Percentiles rank a stretch among this genome's conserved stretches.
Conservation (phyloP, 2,797 vertebrate species). For the Enteromius thamalakanensis region DNA sequence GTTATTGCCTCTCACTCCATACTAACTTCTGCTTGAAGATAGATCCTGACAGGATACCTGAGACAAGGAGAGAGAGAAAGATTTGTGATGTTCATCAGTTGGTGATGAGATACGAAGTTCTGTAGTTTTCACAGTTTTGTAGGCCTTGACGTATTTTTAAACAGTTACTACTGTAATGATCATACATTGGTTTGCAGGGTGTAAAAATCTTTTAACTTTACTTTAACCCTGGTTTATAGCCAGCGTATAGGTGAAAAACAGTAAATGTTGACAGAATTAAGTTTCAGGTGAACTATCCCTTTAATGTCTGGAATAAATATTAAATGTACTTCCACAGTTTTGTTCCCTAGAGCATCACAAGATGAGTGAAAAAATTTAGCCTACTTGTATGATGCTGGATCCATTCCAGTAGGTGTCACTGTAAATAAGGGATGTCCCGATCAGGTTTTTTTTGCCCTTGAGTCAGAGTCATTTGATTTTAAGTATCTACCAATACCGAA, state of each 20-base stretch:
- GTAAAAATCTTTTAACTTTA: background rate
- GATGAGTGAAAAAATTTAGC: background rate
- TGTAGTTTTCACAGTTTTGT: background rate
- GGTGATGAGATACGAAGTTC: background rate
- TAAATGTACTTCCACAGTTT: background rate
- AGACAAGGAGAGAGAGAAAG: slow-evolving; percentile 20
- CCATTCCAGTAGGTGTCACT: slow-evolving; percentile 2
- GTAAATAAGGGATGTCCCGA: background rate
- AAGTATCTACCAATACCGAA: too few species aligned
- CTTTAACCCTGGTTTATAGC: background rate
- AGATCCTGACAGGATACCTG: slow-evolving; percentile 50
- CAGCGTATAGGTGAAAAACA: too few species aligned
- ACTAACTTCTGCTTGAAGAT: slow-evolving; percentile 48
- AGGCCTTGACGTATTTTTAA: background rate
- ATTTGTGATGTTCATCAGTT: slow-evolving; percentile 1
- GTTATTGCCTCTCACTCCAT: slow-evolving; percentile 56
- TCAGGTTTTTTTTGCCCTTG: too few species aligned
- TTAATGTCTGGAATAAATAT: background rate
- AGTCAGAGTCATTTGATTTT: too few species aligned
- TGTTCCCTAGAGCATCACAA: too few species aligned
- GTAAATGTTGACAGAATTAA: background rate
- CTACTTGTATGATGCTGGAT: slow-evolving; percentile 19
- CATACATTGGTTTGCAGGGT: background rate
- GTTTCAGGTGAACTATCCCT: background rate
- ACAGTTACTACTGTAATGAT: background rate